Percentiles rank a stretch among this genome's conserved stretches.
Conservation (phyloP, 2,888 invertebrate species). For the Eristalis intricaria region DNA sequence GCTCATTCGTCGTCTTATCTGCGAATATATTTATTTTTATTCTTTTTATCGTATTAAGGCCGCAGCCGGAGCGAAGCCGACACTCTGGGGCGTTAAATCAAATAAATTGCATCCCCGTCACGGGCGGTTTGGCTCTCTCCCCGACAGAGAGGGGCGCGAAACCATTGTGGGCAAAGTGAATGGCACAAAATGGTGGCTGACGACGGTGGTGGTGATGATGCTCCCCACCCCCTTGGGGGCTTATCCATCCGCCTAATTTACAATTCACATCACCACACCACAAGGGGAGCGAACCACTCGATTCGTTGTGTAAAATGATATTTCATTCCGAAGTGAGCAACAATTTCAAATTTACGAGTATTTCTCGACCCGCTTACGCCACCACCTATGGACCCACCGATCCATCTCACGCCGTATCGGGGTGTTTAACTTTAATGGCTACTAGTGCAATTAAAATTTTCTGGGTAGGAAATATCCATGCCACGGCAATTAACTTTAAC, state of each 20-base stretch:
- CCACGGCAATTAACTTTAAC: constrained; percentile 72
- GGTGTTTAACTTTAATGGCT: constrained; percentile 51
- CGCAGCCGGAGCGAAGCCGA: constrained; percentile 52
- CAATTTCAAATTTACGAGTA: constrained; percentile 64
- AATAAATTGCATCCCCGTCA: constrained; percentile 74
- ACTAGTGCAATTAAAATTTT: constrained; percentile 69
- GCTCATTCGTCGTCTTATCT: constrained; percentile 70
- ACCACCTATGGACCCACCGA: not conserved
- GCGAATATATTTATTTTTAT: constrained; percentile 70
- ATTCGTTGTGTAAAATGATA: not conserved
- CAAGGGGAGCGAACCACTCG: constrained; percentile 4
- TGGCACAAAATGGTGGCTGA: constrained; percentile 52
- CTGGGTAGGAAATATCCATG: constrained; percentile 71
- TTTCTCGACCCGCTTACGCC: not conserved
- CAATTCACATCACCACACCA: constrained; percentile 41
- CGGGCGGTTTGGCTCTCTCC: not conserved
- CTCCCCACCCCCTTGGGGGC: constrained; percentile 33
- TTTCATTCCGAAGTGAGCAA: constrained; percentile 54
- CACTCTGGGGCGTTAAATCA: constrained; percentile 73
- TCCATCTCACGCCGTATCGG: not conserved
- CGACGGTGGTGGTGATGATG: constrained; percentile 32
- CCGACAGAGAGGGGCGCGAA: not conserved
- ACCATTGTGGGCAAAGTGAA: not conserved
- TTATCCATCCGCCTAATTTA: constrained; percentile 67
- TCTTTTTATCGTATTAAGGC: constrained; percentile 71